Base-by-base conservation (phyloP, 2,888 invertebrate genomes). In the Augochlorella aurata region DNA sequence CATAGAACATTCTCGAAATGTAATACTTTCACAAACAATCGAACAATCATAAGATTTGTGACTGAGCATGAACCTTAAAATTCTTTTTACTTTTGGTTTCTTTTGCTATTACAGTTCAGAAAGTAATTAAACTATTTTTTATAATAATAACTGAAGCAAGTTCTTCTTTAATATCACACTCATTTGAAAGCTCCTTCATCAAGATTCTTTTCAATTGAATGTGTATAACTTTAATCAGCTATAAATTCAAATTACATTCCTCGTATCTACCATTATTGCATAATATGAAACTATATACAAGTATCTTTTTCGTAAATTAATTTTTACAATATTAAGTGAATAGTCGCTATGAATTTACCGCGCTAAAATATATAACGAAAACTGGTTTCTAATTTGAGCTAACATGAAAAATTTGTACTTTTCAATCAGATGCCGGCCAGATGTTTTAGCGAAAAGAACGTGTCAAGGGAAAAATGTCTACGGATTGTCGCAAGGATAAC, bases 381-480 rank as follows among this genome's bases (percentile, higher is more conserved):
- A n/a, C 21, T n/a, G 29, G 29, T 50, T 38, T 8, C 16, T 49
- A 4, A 1, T 4, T 61, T 29, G 47, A 12, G 3, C n/a, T 16
- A 38, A 16, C 16, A 44, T 21, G n/a, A 44, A 50, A 45, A 61
- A 61, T 52, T 54, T 3, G 3, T 24, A 12, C 12, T 49, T 52
- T 78, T 52, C 38, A 14, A 10, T 12, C 77, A 49, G 16, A 0
- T 54, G 66, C 16, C 38, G 1, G 47, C 50, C 71, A 81, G 47
- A 74, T 71, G 71, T 79, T 68, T 79, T 61, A 65, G 29, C 3
- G 14, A 58, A 69, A 47, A 16, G 18, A 66, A n/a, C 49, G 5
- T 47, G 16, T n/a, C 58, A 12, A 29, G 10, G n/a, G 54, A 4
- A 49, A 63, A 69, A 45, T 10, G 21, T 14, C 3, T 7, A 14